Percentiles rank a stretch among this genome's conserved stretches.
These are phyloP conservation scores for Miichthys miiuy DNA, from an alignment of 2,797 vertebrate genomes.

Conservation along the genomic window DNA sequence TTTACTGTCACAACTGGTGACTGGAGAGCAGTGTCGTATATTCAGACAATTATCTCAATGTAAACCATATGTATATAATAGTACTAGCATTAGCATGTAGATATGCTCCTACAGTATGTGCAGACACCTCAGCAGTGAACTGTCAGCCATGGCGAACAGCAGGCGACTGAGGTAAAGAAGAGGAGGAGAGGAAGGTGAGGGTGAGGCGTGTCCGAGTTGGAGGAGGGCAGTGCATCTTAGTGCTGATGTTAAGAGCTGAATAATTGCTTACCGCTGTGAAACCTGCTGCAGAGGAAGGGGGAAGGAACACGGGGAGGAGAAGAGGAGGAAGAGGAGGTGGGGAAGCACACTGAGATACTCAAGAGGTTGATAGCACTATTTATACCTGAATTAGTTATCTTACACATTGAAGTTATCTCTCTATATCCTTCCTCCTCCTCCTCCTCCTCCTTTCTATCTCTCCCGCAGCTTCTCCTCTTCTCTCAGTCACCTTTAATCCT, in stretches of 20 bases:
- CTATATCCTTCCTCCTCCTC: constrained; percentile 19
- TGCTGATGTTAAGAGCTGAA: constrained; percentile 69
- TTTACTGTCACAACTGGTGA: constrained; percentile 56
- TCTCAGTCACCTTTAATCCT: constrained; percentile 39
- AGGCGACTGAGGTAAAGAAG: constrained; percentile 32
- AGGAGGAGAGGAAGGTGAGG: constrained; percentile 31
- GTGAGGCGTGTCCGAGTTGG: constrained; percentile 48
- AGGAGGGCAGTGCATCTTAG: constrained; percentile 44
- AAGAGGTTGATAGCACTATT: constrained; percentile 67
- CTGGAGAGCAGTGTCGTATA: too few species aligned
- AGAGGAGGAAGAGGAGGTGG: constrained; percentile 52
- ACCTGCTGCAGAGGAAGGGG: constrained; percentile 44
- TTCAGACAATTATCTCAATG: too few species aligned
- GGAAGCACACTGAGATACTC: constrained; percentile 43
- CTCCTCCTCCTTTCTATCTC: background rate
- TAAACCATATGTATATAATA: too few species aligned
- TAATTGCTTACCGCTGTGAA: constrained; percentile 78
- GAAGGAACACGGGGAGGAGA: constrained; percentile 51
- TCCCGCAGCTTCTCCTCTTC: constrained; percentile 22
- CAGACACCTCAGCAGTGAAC: constrained; percentile 38
- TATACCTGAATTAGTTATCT: constrained; percentile 66
- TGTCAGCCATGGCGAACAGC: constrained; percentile 48
- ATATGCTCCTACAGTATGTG: too few species aligned
- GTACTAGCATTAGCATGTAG: too few species aligned
- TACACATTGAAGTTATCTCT: constrained; percentile 32